These are phyloP conservation scores for Sebastes ruberrimus DNA, from an alignment of 2,797 vertebrate species.

Conservation along the genomic window DNA sequence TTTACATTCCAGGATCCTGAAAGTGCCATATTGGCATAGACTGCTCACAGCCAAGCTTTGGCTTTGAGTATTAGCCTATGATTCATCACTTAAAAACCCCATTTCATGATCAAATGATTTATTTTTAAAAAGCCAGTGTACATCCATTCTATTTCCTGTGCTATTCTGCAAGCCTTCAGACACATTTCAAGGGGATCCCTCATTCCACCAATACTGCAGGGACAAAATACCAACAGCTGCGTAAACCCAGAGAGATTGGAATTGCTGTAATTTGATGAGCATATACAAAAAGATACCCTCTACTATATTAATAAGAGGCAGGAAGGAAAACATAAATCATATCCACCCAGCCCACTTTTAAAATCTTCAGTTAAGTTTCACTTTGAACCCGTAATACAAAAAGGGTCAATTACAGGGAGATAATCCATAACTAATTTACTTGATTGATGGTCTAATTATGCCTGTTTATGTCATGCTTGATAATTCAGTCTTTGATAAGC, in stretches of 20 bases:
- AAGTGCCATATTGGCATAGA: slow-evolving; percentile 29
- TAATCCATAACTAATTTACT: slow-evolving; percentile 82
- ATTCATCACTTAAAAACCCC: slow-evolving; percentile 49
- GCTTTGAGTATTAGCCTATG: slow-evolving; percentile 47
- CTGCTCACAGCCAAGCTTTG: slow-evolving; percentile 26
- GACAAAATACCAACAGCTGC: slow-evolving; percentile 36
- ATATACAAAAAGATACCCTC: slow-evolving; percentile 33
- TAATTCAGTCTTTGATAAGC: slow-evolving; percentile 79
- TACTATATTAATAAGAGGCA: slow-evolving; percentile 25
- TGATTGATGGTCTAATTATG: slow-evolving; percentile 82
- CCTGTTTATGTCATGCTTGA: slow-evolving; percentile 79
- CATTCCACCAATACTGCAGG: slow-evolving; percentile 6
- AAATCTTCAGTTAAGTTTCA: slow-evolving; percentile 62
- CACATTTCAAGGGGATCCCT: slow-evolving; percentile 33
- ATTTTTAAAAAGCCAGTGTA: background rate
- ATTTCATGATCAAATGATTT: slow-evolving; percentile 36
- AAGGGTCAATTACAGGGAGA: slow-evolving; percentile 79
- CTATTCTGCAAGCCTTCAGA: slow-evolving; percentile 10
- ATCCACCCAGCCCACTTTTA: slow-evolving; percentile 39
- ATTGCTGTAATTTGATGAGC: slow-evolving; percentile 41
- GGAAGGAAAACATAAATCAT: slow-evolving; percentile 45
- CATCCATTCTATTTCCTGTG: slow-evolving; percentile 9
- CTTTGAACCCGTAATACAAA: slow-evolving; percentile 66
- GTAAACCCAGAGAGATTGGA: slow-evolving; percentile 15
- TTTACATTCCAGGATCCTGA: slow-evolving; percentile 47